phyloP scores from a whole-genome alignment of 2,888 invertebrate genomes.

The Lasius platythorax region DNA sequence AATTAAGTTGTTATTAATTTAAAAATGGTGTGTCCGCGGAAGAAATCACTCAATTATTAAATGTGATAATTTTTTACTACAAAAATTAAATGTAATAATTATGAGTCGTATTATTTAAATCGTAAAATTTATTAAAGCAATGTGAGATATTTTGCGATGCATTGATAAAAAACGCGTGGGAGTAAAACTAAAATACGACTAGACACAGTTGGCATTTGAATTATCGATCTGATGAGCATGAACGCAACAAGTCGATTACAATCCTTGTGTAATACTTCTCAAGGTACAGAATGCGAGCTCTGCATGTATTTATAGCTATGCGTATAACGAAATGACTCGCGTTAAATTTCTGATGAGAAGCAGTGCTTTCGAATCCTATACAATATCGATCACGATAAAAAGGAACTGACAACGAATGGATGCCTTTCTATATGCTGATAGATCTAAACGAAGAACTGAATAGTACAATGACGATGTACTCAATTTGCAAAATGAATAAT shows the following conservation, averaged over 20 bases:
- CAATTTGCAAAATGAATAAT: not conserved
- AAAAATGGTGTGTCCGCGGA: not conserved
- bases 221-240: not conserved
- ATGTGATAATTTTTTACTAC: not conserved
- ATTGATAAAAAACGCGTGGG: not conserved
- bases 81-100: not conserved
- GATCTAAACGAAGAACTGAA: not conserved
- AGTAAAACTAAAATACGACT: not conserved
- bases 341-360: constrained; percentile 6
- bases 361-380: not conserved
- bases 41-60: not conserved
- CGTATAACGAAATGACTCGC: not conserved
- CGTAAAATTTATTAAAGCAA: not conserved
- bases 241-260: constrained; percentile 32
- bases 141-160: not conserved
- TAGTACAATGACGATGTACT: not conserved
- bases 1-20: not conserved
- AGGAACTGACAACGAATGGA: not conserved
- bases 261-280: not conserved
- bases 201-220: not conserved
- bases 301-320: not conserved
- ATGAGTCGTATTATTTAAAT: not conserved
- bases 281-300: not conserved
- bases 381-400: not conserved
- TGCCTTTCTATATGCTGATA: not conserved